Evolutionary conservation across 1,140 invertebrate species (phyloP).

Genomic region (Cherax destructor): DNA sequence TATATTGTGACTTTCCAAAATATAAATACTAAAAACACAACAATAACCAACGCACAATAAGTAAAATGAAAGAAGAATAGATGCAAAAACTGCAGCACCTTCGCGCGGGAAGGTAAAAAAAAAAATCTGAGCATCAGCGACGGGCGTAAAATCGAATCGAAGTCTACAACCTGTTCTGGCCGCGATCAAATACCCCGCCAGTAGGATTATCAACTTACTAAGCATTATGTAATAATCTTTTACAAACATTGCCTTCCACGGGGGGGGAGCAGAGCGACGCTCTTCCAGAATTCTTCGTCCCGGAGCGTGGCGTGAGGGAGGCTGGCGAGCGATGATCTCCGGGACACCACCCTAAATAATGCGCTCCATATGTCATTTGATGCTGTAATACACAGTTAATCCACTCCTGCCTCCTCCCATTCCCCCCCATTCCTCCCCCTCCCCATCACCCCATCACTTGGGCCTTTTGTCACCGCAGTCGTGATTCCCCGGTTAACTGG

Average conservation of each 20-base stretch:
- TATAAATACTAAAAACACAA: too few species aligned
- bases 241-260: constrained; percentile 55
- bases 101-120: too few species aligned
- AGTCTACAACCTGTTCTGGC: constrained; percentile 46
- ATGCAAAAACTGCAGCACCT: too few species aligned
- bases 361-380: constrained; percentile 68
- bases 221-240: constrained; percentile 66
- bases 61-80: too few species aligned
- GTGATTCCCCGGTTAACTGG: constrained; percentile 17
- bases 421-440: constrained; percentile 3
- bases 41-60: too few species aligned
- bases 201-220: constrained; percentile 60
- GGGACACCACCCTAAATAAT: constrained; percentile 32
- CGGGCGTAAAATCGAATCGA: constrained; percentile 51
- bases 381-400: constrained; percentile 67
- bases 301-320: background rate
- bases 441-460: background rate
- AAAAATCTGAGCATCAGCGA: constrained; percentile 21
- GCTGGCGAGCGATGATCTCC: background rate
- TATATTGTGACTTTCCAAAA: too few species aligned
- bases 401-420: constrained; percentile 26
- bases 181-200: constrained; percentile 30
- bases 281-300: constrained; percentile 19
- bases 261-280: background rate
- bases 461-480: constrained; percentile 35